Conservation (phyloP, 2,797 vertebrate genomes). For the Microchirus variegatus region DNA sequence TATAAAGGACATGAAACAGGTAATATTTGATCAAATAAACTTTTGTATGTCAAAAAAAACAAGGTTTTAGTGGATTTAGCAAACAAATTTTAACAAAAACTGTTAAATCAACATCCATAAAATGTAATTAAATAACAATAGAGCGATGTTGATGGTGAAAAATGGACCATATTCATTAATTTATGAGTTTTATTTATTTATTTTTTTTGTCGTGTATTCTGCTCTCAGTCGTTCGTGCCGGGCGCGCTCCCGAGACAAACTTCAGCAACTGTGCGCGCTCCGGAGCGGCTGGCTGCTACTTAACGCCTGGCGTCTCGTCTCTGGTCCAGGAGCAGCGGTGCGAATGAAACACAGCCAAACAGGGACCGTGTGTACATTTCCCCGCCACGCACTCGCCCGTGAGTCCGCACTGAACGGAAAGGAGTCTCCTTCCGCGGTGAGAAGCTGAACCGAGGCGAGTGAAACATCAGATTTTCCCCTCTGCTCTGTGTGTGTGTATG, state of each 20-base stretch:
- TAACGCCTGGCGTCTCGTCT: slow-evolving; percentile 72
- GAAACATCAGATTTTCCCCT: slow-evolving; percentile 34
- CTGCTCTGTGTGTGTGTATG: not conserved
- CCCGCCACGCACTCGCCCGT: not conserved
- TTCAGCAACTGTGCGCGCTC: slow-evolving; percentile 77
- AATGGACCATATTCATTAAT: no score
- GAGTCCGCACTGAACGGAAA: slow-evolving; percentile 31
- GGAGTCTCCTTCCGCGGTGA: slow-evolving; percentile 77
- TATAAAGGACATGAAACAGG: no score
- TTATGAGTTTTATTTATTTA: no score
- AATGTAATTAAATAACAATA: no score
- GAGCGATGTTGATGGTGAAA: no score
- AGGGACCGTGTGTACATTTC: slow-evolving; percentile 21
- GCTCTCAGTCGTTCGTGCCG: slow-evolving; percentile 20
- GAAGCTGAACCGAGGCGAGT: slow-evolving; percentile 28
- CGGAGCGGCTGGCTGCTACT: slow-evolving; percentile 71
- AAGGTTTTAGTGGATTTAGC: no score
- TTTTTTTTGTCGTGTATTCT: no score
- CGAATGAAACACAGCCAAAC: slow-evolving; percentile 61
- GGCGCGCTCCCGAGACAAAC: slow-evolving; percentile 71
- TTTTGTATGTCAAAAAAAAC: no score
- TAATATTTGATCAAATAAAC: no score
- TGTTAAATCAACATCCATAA: no score
- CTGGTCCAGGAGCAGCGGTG: slow-evolving; percentile 48
- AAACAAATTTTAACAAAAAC: no score